These are phyloP conservation scores for Doris montereyensis DNA, from an alignment of 2,888 invertebrate genomes.

Conservation along the genomic window DNA sequence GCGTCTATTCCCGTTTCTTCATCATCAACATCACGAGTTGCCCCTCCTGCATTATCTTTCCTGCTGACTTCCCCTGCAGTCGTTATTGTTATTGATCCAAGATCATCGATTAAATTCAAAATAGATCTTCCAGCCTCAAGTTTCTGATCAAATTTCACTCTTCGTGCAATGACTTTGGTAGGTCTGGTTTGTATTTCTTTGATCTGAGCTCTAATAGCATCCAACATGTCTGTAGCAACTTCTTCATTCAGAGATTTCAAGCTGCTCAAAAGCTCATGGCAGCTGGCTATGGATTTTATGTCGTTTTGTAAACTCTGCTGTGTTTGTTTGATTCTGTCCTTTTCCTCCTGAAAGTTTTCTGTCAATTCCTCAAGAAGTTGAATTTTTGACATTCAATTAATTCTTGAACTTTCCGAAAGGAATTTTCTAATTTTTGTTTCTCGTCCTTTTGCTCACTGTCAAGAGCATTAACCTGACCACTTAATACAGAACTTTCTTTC, in stretches of 20 bases:
- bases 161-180: not conserved
- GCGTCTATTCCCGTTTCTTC: not conserved
- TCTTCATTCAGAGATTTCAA: constrained; percentile 16
- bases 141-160: constrained; percentile 15
- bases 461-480: not conserved
- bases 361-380: constrained; percentile 34
- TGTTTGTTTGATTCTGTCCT: constrained; percentile 15
- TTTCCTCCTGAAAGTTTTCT: constrained; percentile 21
- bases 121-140: constrained; percentile 15
- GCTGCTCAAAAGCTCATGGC: constrained; percentile 27
- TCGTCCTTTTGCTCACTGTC: not conserved
- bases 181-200: constrained; percentile 12
- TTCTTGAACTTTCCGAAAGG: constrained; percentile 31
- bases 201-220: constrained; percentile 20
- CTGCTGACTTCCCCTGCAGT: not conserved
- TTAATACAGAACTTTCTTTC: not conserved
- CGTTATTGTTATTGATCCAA: constrained; percentile 1
- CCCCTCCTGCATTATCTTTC: not conserved
- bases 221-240: constrained; percentile 22
- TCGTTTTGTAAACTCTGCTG: constrained; percentile 29
- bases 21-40: not conserved
- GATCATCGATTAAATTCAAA: not conserved
- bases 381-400: constrained; percentile 27
- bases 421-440: constrained; percentile 13
- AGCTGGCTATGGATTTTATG: constrained; percentile 30